These are phyloP conservation scores for Penelope pileata DNA, from an alignment of 2,113 vertebrate species.

Conservation along the genomic window DNA sequence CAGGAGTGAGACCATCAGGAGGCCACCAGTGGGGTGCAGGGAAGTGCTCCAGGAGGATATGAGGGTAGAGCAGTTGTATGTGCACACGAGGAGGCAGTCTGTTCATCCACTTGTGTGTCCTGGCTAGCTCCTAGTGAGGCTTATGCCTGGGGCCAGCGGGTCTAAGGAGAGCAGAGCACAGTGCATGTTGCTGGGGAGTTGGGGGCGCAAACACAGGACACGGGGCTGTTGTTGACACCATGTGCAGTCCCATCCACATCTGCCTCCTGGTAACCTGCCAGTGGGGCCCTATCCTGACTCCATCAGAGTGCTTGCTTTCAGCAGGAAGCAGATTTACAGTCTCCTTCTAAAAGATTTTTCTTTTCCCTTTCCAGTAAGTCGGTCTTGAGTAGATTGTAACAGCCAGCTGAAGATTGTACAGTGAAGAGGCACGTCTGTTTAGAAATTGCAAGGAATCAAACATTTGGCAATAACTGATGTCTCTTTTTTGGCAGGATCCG, in stretches of 20 bases:
- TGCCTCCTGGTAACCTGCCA: not conserved
- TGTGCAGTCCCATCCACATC: not conserved
- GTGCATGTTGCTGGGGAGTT: not conserved
- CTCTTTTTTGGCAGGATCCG: not conserved
- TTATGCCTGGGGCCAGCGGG: not conserved
- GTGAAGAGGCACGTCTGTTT: not conserved
- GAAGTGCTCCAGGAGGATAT: not conserved
- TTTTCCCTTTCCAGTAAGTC: constrained; percentile 4
- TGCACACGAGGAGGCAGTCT: rapidly evolving
- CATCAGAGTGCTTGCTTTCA: not conserved
- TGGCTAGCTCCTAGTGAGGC: not conserved
- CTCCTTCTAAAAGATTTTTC: not conserved
- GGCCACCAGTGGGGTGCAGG: rapidly evolving
- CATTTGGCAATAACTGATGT: not conserved
- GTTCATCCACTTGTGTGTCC: not conserved
- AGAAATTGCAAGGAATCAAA: not conserved
- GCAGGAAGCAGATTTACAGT: not conserved
- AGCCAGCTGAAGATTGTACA: not conserved
- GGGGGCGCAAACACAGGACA: rapidly evolving
- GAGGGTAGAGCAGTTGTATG: not conserved
- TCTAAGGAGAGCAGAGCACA: not conserved
- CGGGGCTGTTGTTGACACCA: rapidly evolving
- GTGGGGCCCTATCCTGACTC: rapidly evolving
- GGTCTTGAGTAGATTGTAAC: not conserved
- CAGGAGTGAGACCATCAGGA: rapidly evolving